Percentiles rank a stretch among this genome's conserved stretches.
These are phyloP conservation scores for Sycon ciliatum DNA, from an alignment of 37 sponge, comb jelly and placozoan genomes.

Conservation along the genomic window DNA sequence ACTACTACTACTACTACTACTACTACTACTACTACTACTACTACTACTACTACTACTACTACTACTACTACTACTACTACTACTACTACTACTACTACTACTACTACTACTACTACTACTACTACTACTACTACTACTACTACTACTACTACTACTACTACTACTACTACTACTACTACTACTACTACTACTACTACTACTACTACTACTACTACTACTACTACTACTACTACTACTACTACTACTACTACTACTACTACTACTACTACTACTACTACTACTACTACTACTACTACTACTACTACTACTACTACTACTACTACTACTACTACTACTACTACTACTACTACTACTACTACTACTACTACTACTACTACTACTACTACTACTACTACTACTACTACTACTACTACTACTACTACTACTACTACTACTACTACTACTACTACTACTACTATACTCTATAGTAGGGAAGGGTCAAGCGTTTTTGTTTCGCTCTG, in stretches of 20 bases:
- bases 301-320: constrained; percentile 9
- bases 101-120: constrained; percentile 9
- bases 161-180: constrained; percentile 9
- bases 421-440: constrained; percentile 9
- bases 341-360: constrained; percentile 9
- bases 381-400: constrained; percentile 9
- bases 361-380: constrained; percentile 9
- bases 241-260: constrained; percentile 9
- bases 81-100: constrained; percentile 9
- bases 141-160: background rate
- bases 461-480: background rate
- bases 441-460: constrained; percentile 9
- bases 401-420: constrained; percentile 9
- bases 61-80: constrained; percentile 9
- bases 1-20: constrained; percentile 9
- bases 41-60: constrained; percentile 9
- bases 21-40: constrained; percentile 9
- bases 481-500: background rate
- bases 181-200: constrained; percentile 9
- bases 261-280: constrained; percentile 9
- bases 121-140: constrained; percentile 1
- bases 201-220: constrained; percentile 9
- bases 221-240: constrained; percentile 9
- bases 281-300: constrained; percentile 9
- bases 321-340: constrained; percentile 9